Conservation (phyloP, 2,113 vertebrate species). For the Arenaria interpres region DNA sequence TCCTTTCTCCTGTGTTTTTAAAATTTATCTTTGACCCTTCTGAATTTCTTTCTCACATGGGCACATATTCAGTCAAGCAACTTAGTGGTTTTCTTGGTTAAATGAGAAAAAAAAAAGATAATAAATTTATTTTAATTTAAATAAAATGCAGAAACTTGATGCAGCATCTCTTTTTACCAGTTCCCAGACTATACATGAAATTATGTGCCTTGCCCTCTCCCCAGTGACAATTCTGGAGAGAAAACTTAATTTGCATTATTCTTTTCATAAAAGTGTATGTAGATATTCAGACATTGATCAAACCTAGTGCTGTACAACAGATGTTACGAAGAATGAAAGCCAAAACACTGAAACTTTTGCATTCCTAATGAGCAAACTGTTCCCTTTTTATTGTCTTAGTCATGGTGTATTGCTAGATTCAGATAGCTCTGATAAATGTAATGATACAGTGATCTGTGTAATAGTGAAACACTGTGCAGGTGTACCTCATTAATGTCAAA, state of each 20-base stretch:
- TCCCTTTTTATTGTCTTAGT: neutral
- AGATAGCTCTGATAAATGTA: conserved; percentile 1
- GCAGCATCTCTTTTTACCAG: neutral
- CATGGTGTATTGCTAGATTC: neutral
- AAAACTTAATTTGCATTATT: conserved; percentile 26
- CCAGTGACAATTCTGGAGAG: neutral
- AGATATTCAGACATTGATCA: conserved; percentile 35
- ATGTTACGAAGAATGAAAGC: conserved; percentile 35
- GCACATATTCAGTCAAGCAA: neutral
- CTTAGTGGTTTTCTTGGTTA: neutral
- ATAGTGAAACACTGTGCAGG: conserved; percentile 52
- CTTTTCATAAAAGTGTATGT: neutral
- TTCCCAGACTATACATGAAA: conserved; percentile 9
- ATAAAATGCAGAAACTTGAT: neutral
- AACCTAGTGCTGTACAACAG: conserved; percentile 42
- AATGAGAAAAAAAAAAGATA: neutral
- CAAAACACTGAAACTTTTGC: conserved; percentile 16
- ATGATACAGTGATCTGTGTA: neutral
- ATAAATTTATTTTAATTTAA: neutral
- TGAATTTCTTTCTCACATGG: neutral
- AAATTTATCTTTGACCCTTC: neutral
- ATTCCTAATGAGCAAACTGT: conserved; percentile 41
- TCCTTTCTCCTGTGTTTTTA: neutral
- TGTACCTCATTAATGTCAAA: conserved; percentile 67
- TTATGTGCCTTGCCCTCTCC: neutral